Percentiles rank a stretch among this genome's conserved stretches.
phyloP scores from a whole-genome alignment of 2,113 vertebrate genomes.

The Hirundichthys speculiger region DNA sequence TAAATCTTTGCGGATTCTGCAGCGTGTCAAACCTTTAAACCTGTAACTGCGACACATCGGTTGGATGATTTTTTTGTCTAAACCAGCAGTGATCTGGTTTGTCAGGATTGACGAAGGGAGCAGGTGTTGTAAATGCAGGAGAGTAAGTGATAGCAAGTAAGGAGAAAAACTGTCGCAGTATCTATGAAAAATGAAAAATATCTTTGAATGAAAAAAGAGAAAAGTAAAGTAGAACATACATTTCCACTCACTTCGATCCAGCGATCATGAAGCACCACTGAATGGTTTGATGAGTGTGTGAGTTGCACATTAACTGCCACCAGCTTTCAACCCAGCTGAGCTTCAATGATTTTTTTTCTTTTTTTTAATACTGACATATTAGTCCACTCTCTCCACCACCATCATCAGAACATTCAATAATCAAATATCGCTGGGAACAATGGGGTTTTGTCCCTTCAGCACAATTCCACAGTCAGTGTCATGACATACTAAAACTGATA shows the following conservation, averaged over 20 bases:
- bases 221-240: too few species aligned
- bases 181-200: too few species aligned
- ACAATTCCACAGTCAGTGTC: too few species aligned
- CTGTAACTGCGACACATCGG: too few species aligned
- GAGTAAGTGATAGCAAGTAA: too few species aligned
- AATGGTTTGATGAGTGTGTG: slow-evolving; percentile 1
- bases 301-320: not conserved
- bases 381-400: not conserved
- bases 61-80: not conserved
- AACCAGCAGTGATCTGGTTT: not conserved
- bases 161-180: too few species aligned
- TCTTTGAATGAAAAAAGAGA: too few species aligned
- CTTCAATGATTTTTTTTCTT: not conserved
- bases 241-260: too few species aligned
- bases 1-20: too few species aligned
- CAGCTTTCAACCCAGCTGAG: not conserved
- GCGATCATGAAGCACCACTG: not conserved
- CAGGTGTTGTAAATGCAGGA: too few species aligned
- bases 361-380: not conserved
- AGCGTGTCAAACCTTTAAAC: too few species aligned
- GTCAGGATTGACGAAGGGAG: not conserved
- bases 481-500: not conserved
- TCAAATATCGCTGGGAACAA: not conserved
- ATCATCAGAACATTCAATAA: not conserved
- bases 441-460: not conserved